Percentiles rank a stretch among this genome's conserved stretches.
Conservation (phyloP, 2,888 invertebrate species). For the Heliothis peltigera region DNA sequence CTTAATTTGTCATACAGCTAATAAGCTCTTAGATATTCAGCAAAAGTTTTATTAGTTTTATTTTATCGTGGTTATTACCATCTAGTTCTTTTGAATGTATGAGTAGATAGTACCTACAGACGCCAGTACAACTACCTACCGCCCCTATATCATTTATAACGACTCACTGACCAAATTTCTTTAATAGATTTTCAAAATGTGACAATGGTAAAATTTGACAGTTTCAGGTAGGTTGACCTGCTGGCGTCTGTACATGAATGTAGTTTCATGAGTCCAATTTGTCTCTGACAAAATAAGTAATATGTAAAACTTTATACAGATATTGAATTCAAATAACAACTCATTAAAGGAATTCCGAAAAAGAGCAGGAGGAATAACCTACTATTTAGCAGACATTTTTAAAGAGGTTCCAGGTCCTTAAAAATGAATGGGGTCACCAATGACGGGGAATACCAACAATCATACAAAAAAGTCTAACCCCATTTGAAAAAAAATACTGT, state of each 20-base stretch:
- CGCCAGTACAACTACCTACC: too few species aligned
- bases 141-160: too few species aligned
- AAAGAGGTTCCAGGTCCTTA: constrained; percentile 29
- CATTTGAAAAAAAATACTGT: constrained; percentile 32
- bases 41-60: not conserved
- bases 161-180: too few species aligned
- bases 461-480: constrained; percentile 37
- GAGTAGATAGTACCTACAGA: too few species aligned
- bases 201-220: too few species aligned
- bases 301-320: not conserved
- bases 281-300: too few species aligned
- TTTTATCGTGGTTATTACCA: too few species aligned
- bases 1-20: not conserved
- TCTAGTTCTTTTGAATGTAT: too few species aligned
- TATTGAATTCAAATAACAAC: not conserved
- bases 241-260: too few species aligned
- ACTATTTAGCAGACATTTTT: constrained; percentile 16
- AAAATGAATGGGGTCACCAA: constrained; percentile 49
- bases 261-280: too few species aligned
- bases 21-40: not conserved
- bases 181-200: too few species aligned
- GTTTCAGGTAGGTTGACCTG: too few species aligned
- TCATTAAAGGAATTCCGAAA: constrained; percentile 22
- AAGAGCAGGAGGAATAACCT: not conserved
- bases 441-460: constrained; percentile 32